These are phyloP conservation scores for Tetraneura akinire DNA, from an alignment of 1,140 invertebrate genomes.

Conservation along the genomic window DNA sequence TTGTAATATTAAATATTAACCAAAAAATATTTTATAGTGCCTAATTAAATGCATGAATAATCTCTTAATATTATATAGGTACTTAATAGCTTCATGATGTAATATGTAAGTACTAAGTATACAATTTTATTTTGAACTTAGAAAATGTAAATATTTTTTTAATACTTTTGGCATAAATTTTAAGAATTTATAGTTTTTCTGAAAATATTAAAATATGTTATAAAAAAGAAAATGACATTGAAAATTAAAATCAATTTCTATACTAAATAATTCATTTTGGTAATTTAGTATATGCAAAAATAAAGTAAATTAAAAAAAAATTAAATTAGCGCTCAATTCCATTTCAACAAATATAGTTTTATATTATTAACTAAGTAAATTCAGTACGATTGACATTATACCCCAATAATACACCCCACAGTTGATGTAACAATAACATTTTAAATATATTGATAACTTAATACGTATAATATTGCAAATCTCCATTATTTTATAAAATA, in stretches of 20 bases:
- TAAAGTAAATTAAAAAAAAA: neutral
- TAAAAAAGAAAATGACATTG: neutral
- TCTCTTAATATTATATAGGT: too few species aligned
- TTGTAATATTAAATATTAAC: too few species aligned
- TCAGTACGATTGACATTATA: neutral
- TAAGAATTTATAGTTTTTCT: too few species aligned
- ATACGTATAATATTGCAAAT: slow-evolving; percentile 29
- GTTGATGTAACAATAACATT: neutral
- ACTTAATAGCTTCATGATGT: too few species aligned
- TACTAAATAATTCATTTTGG: neutral
- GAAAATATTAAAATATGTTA: neutral
- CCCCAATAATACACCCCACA: neutral
- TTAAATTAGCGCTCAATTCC: neutral
- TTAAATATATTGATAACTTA: slow-evolving; percentile 2
- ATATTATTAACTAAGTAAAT: neutral
- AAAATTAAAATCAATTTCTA: neutral
- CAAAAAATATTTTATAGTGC: too few species aligned
- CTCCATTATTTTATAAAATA: slow-evolving; percentile 18
- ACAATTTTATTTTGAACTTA: too few species aligned
- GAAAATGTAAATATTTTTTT: too few species aligned
- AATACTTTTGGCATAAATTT: too few species aligned
- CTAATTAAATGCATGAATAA: too few species aligned
- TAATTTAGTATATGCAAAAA: slow-evolving; percentile 1
- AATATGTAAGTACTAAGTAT: too few species aligned
- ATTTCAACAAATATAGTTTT: neutral